These are phyloP conservation scores for Tetraneura akinire DNA, from an alignment of 1,140 invertebrate species.

Conservation along the genomic window DNA sequence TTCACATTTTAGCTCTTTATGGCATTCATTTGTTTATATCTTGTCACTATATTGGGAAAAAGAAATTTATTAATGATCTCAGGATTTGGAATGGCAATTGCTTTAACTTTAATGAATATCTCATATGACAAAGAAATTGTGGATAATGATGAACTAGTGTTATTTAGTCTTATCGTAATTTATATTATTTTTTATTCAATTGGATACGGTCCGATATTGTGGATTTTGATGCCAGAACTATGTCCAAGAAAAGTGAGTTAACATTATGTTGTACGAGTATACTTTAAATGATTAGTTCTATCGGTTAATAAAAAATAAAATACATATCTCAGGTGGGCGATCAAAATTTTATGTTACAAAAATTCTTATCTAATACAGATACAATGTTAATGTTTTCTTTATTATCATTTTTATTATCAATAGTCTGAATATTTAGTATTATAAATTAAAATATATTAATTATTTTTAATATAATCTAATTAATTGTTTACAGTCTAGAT, in stretches of 20 bases:
- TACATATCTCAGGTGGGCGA: no score
- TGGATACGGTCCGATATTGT: conserved; percentile 1
- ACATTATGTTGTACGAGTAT: background rate
- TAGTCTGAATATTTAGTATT: no score
- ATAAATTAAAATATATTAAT: no score
- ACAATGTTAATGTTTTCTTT: no score
- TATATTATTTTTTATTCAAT: conserved; percentile 36
- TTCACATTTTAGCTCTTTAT: background rate
- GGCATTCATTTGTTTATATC: background rate
- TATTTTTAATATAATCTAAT: no score
- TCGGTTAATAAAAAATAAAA: no score
- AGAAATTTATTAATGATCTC: conserved; percentile 2
- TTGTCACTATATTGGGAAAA: background rate
- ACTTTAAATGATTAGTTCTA: no score
- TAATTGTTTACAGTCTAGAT: conserved; percentile 2
- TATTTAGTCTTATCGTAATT: background rate
- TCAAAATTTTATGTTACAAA: no score
- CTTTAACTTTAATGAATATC: background rate
- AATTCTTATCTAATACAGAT: no score
- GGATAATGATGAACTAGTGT: background rate
- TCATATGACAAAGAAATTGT: background rate
- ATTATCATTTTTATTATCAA: no score
- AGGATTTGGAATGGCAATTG: conserved; percentile 19
- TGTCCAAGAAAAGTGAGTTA: conserved; percentile 3
- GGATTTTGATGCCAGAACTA: conserved; percentile 28